A percentile compares a stretch with the other conserved stretches of the same genome.
These are phyloP conservation scores for Dolomedes plantarius DNA, from an alignment of 2,888 invertebrate species.

Conservation along the genomic window DNA sequence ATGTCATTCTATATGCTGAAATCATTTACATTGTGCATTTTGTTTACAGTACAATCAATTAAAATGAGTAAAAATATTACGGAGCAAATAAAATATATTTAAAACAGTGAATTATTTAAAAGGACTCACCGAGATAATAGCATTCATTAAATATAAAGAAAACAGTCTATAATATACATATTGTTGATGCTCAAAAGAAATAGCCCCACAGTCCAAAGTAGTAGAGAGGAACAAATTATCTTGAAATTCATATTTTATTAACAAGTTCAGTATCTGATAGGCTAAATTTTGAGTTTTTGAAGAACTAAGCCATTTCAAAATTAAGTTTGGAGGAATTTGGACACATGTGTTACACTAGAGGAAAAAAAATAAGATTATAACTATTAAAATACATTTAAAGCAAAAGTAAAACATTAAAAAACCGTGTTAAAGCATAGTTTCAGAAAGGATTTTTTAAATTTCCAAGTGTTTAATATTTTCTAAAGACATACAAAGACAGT, in stretches of 20 bases:
- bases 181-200: neutral
- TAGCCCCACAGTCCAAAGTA: neutral
- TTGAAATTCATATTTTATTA: conserved; percentile 37
- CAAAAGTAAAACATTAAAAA: no score
- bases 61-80: no score
- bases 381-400: no score
- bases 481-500: no score
- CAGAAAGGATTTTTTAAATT: no score
- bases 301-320: conserved; percentile 43
- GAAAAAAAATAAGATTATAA: no score
- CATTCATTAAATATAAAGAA: conserved; percentile 37
- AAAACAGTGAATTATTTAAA: neutral
- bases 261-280: conserved; percentile 10
- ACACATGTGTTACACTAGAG: conserved; percentile 30
- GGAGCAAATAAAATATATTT: no score
- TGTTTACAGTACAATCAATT: no score
- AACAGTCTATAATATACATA: conserved; percentile 15
- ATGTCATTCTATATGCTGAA: no score
- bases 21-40: no score
- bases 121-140: conserved; percentile 22
- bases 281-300: conserved; percentile 8
- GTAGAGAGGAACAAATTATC: neutral
- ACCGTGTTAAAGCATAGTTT: no score
- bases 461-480: no score
- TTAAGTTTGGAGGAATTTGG: neutral